phyloP scores from a whole-genome alignment of 2,797 vertebrate species.

The Leptodactylus fallax region DNA sequence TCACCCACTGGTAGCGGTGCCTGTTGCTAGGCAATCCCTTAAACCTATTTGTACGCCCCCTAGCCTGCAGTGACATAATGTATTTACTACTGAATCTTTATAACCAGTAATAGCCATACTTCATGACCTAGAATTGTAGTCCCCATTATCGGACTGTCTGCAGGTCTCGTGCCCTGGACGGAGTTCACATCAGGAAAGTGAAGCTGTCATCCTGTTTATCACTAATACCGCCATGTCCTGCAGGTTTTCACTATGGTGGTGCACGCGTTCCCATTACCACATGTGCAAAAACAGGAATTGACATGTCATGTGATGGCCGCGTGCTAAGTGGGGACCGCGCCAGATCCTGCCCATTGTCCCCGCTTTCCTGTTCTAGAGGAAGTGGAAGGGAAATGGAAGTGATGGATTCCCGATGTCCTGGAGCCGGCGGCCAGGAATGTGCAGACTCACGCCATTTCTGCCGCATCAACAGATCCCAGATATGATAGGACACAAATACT shows the following conservation, averaged over 20 bases:
- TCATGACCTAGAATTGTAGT: not conserved
- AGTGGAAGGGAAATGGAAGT: constrained; percentile 67
- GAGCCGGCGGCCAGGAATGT: constrained; percentile 14
- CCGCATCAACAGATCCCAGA: not conserved
- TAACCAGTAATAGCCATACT: not conserved
- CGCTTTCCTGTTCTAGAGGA: constrained; percentile 90
- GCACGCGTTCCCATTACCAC: too few relatives aligned
- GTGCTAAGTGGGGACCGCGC: constrained; percentile 70
- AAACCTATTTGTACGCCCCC: too few relatives aligned
- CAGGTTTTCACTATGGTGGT: too few relatives aligned
- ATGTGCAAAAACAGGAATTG: constrained; percentile 78
- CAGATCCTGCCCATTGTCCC: constrained; percentile 80
- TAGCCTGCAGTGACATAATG: too few relatives aligned
- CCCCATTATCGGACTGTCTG: too few relatives aligned
- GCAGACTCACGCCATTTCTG: not conserved
- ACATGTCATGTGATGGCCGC: constrained; percentile 72
- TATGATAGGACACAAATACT: not conserved
- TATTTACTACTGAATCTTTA: too few relatives aligned
- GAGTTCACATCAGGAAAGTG: not conserved
- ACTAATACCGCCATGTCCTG: not conserved
- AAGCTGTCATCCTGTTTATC: not conserved
- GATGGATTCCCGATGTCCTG: constrained; percentile 19
- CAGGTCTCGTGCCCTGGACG: not conserved
- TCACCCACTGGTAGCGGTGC: too few relatives aligned
- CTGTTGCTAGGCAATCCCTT: too few relatives aligned